Evolutionary conservation across 2,888 invertebrate species (phyloP), one percentile per base, ranked within the genome.

Genomic region (Tiliacea aurago): DNA sequence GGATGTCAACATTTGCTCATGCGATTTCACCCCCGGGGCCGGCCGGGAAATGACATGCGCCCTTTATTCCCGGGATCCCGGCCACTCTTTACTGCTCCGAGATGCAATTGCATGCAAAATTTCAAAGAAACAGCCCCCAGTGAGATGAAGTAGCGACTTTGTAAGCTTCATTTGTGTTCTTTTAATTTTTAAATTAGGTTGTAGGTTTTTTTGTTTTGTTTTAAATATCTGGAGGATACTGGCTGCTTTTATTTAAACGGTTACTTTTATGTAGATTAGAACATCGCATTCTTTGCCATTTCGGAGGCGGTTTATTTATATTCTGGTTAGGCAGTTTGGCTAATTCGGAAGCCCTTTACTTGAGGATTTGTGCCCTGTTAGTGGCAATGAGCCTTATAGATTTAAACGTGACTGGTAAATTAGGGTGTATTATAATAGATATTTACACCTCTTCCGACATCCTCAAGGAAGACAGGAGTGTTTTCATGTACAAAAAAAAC

Each of bases 1-100:
- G 91, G 91, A 90, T 91, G 95, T 93, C 94, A 95, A 94, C 94
- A 95, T 95, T 95, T 94, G 91, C 94, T 90, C 88, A 88, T 88
- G 90, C 90, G 93, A 93, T 93, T 93, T 90, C 78, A 83, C 90
- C 92, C 91, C 81, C 86, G 90, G 88, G 92, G 90, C 91, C 84
- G 88, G 89, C 89, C 85, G 90, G 90, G 88, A 94, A 94, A 94
- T 93, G 95, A 93, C 94, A 91, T 93, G 92, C 91, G 84, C 90
- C 88, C 88, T 91, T 91, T 91, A 89, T 90, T 90, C 84, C 75
- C 58, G 43, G 37, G 85, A 89, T 90, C 79, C 73, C 65, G 56
- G 55, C 86, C 86, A 84, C 91, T 90, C 90, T 90, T 90, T 87
- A 88, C 84, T 84, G 83, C 83, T 82, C 87, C 78, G 84, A 89